Conservation (phyloP, 1,140 invertebrate genomes). For the Trypoxylus dichotomus region DNA sequence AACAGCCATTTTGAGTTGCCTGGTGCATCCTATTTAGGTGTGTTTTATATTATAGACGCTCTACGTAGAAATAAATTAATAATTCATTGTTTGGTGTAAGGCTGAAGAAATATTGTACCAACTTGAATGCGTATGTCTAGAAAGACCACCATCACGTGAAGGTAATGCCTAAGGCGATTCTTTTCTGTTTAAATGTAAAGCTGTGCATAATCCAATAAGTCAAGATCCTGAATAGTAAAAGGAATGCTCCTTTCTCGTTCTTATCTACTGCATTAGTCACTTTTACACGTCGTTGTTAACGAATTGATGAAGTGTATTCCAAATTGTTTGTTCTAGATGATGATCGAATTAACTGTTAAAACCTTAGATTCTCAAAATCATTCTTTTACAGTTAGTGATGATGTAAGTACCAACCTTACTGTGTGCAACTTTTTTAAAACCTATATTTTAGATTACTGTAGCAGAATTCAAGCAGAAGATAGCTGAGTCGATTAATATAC, state of each 20-base stretch:
- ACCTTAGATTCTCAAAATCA: constrained; percentile 92
- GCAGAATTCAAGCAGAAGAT: constrained; percentile 86
- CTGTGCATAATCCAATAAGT: background rate
- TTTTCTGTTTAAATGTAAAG: background rate
- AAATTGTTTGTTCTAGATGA: constrained; percentile 48
- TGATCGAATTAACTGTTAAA: constrained; percentile 87
- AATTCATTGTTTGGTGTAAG: background rate
- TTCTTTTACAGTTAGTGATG: constrained; percentile 80
- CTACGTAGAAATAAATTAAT: background rate
- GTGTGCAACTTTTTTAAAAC: constrained; percentile 24
- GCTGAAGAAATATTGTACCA: background rate
- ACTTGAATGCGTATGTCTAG: background rate
- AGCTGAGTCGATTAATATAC: constrained; percentile 72
- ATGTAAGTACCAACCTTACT: constrained; percentile 64
- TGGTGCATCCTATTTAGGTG: constrained; percentile 7
- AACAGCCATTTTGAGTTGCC: constrained; percentile 21
- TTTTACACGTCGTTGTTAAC: background rate
- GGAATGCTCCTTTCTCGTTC: background rate
- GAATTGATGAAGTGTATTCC: background rate
- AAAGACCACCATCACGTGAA: background rate
- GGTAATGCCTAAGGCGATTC: background rate
- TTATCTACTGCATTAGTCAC: background rate
- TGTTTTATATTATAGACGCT: constrained; percentile 5
- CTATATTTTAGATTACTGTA: constrained; percentile 74
- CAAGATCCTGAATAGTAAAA: background rate